Percentiles rank a stretch among this genome's conserved stretches.
phyloP scores from a whole-genome alignment of 1,140 invertebrate species.

The Chelonus insularis region DNA sequence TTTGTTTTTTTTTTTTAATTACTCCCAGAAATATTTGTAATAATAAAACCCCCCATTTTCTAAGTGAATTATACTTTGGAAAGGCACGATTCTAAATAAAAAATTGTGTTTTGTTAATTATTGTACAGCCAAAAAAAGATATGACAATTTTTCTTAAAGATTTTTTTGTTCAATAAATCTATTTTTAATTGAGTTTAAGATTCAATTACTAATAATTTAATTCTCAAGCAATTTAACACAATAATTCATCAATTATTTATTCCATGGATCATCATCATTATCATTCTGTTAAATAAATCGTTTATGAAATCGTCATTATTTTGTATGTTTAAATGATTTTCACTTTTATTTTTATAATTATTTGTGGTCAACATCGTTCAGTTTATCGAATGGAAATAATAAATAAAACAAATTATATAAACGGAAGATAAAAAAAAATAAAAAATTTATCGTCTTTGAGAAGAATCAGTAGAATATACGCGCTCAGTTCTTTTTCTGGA shows the following conservation, averaged over 20 bases:
- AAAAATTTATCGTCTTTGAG: no score
- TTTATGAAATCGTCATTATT: no score
- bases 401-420: not conserved
- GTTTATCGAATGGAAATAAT: no score
- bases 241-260: constrained; percentile 4
- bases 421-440: not conserved
- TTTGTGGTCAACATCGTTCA: no score
- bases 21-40: constrained; percentile 21
- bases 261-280: not conserved
- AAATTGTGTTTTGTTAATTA: constrained; percentile 50
- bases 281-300: not conserved
- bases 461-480: constrained; percentile 14
- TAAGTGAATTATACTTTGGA: constrained; percentile 46
- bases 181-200: not conserved
- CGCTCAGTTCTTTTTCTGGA: constrained; percentile 42
- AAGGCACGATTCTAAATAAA: constrained; percentile 58
- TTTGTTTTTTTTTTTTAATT: constrained; percentile 19
- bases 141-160: constrained; percentile 36
- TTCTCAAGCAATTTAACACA: not conserved
- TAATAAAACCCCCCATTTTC: constrained; percentile 34
- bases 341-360: no score
- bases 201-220: not conserved
- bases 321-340: no score
- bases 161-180: constrained; percentile 26
- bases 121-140: constrained; percentile 57